Evolutionary conservation across 1,140 invertebrate genomes (phyloP).

Genomic region (Meteorus sp.): DNA sequence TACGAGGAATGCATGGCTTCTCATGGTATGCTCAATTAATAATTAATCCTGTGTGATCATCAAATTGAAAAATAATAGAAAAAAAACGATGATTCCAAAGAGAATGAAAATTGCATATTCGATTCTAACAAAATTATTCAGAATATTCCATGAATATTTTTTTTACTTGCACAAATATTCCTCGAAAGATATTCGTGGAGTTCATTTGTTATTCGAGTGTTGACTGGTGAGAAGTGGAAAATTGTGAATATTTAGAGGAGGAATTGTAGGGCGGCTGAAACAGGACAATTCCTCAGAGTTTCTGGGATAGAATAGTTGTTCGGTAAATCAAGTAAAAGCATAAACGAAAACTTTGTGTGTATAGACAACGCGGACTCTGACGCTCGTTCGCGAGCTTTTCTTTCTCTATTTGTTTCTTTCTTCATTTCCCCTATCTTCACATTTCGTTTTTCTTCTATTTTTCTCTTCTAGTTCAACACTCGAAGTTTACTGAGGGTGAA

Average conservation of each 20-base stretch:
- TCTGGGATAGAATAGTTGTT: constrained; percentile 1
- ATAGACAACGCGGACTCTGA: constrained; percentile 19
- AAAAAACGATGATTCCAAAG: neutral
- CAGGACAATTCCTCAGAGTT: neutral
- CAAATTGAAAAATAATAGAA: neutral
- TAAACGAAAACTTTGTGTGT: constrained; percentile 17
- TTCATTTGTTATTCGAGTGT: neutral
- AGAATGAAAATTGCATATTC: neutral
- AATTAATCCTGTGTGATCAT: neutral
- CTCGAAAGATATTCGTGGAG: too few relatives aligned
- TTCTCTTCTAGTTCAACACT: constrained; percentile 16
- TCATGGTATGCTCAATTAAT: constrained; percentile 1
- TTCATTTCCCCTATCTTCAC: constrained; percentile 13
- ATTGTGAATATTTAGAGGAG: neutral
- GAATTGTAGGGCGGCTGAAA: neutral
- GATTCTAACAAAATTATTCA: too few relatives aligned
- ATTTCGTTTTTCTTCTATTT: constrained; percentile 12
- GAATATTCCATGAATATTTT: too few relatives aligned
- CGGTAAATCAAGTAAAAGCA: constrained; percentile 20
- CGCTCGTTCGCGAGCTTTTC: neutral
- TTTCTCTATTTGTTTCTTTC: constrained; percentile 13
- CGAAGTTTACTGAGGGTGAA: neutral
- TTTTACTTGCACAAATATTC: too few relatives aligned
- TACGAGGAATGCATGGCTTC: constrained; percentile 1
- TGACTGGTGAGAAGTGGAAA: neutral